phyloP scores from a whole-genome alignment of 1,140 invertebrate species.

The Apocrypta bakeri region DNA sequence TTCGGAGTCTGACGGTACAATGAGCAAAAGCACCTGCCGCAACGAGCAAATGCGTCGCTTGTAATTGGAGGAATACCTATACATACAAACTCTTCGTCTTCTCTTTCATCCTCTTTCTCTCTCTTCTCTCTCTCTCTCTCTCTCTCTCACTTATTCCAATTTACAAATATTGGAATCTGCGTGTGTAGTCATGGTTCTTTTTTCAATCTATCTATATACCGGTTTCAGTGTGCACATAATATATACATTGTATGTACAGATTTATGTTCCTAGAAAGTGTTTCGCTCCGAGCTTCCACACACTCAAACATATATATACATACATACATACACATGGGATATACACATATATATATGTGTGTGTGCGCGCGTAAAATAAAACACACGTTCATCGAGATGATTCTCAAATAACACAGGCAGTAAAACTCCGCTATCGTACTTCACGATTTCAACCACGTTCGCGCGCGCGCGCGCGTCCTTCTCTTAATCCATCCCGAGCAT shows the following conservation, averaged over 20 bases:
- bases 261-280: no score
- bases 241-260: no score
- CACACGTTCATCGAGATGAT: slow-evolving; percentile 8
- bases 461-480: background rate
- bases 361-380: no score
- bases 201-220: background rate
- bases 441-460: background rate
- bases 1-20: slow-evolving; percentile 34
- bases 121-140: background rate
- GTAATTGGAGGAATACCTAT: slow-evolving; percentile 35
- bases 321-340: no score
- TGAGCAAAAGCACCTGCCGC: slow-evolving; percentile 41
- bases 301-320: no score
- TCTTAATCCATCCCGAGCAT: background rate
- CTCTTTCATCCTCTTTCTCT: background rate
- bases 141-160: background rate
- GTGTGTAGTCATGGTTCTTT: background rate
- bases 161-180: background rate
- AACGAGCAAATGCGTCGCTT: slow-evolving; percentile 33
- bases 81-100: background rate
- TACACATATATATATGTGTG: no score
- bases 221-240: no score
- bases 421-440: background rate
- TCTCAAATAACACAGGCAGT: background rate
- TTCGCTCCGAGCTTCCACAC: no score